Evolutionary conservation across 2,113 vertebrate species (phyloP), one percentile per base, ranked within the genome.

Genomic region (human (Homo sapiens)): DNA sequence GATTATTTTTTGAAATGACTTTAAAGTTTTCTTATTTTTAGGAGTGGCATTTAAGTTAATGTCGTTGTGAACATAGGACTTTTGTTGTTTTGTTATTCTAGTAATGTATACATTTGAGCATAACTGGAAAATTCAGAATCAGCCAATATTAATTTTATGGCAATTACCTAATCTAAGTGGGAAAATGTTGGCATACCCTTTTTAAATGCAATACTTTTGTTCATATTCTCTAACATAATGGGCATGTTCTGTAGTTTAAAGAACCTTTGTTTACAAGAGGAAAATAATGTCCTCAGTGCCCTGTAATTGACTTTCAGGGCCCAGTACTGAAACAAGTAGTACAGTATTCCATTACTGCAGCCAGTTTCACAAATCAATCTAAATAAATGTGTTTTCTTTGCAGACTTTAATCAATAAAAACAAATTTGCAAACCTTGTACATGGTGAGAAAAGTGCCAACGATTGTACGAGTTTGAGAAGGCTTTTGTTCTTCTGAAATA

Each of bases 231-330:
- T 70, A 64, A 45, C n/a, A 88, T 32, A 84, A 18, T 18, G 48
- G 30, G 30, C 6, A 23, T 88, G 45, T 90, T 59, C 57, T 64
- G 17, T 9, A 52, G 94, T 40, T 52, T 84, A 82, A 94, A 92
- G 66, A 88, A 97, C 32, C 2, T 96, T 95, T 57, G 40, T 92
- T 97, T 38, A 38, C 6, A 79, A 35, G 45, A 76, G 2, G 4
- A 61, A 92, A 96, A 86, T 73, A 93, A 93, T 38, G 43, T 9
- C 45, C 86, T 96, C 40, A 27, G 11, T 93, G 35, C 32, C 20
- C 94, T 95, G 3, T 27, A 84, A 93, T 85, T 78, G 64, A 97
- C 94, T 97, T 97, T 97, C 76, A 81, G 61, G 64, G 43, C 20
- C 38, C 88, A 75, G n/a, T n/a, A 45, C 22, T 88, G 18, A 86